These are phyloP conservation scores for Xiphorhynchus erythropygius DNA, from an alignment of 2,797 vertebrate genomes.

Conservation along the genomic window DNA sequence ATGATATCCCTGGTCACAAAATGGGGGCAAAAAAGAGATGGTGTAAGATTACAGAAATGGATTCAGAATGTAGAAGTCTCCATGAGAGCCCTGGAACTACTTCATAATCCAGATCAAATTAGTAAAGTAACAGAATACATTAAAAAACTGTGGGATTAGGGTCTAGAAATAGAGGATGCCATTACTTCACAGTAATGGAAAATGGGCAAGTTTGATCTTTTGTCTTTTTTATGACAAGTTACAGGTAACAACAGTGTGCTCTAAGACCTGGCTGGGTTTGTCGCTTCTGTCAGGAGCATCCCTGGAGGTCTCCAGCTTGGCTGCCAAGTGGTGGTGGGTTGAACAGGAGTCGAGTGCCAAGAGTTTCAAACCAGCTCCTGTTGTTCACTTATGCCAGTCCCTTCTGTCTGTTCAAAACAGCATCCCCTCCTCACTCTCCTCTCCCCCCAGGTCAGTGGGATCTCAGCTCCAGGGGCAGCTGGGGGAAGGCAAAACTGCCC, in stretches of 20 bases:
- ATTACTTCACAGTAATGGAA: background rate
- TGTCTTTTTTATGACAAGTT: background rate
- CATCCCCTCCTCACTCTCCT: background rate
- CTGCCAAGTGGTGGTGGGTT: background rate
- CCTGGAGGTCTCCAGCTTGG: background rate
- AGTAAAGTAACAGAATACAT: background rate
- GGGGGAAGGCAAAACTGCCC: background rate
- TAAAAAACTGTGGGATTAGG: accelerated
- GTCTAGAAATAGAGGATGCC: background rate
- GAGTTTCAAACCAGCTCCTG: background rate
- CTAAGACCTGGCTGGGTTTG: background rate
- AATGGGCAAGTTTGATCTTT: background rate
- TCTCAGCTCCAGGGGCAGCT: background rate
- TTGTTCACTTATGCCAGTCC: constrained; percentile 1
- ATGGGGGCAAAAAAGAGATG: background rate
- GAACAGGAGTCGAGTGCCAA: background rate
- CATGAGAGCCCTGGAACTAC: background rate
- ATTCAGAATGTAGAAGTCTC: background rate
- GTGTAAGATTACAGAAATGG: background rate
- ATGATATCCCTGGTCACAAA: background rate
- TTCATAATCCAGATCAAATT: background rate
- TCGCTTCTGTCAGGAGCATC: background rate
- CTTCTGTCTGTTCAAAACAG: background rate
- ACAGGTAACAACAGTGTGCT: background rate
- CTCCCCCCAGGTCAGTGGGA: accelerated